Evolutionary conservation across 30 jellyfish, hydroid and myxozoan genomes (phyloP).

Genomic region (Chrysaora quinquecirrha): DNA sequence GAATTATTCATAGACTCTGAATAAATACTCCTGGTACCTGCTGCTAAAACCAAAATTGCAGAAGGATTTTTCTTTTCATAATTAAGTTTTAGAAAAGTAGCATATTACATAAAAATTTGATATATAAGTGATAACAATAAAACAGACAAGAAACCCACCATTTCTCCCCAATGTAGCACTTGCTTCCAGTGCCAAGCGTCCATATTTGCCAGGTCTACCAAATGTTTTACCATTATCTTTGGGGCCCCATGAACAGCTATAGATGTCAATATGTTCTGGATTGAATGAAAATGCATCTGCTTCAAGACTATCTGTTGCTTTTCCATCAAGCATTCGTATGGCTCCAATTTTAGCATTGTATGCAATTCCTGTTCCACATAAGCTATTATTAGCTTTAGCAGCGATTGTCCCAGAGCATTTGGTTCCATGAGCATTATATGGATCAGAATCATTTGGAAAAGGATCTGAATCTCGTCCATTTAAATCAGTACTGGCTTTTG

Average conservation of each 20-base stretch:
- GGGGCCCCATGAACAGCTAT: conserved; percentile 99
- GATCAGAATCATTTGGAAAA: conserved; percentile 95
- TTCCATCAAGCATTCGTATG: conserved; percentile 93
- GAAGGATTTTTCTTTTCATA: too few species aligned
- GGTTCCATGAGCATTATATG: conserved; percentile 99
- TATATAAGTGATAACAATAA: too few species aligned
- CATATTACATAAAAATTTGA: too few species aligned
- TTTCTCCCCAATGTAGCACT: conserved; percentile 95
- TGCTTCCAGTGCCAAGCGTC: conserved; percentile 89
- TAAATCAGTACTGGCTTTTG: conserved; percentile 88
- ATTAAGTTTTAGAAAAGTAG: too few species aligned
- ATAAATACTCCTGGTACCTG: background rate
- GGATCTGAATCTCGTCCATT: conserved; percentile 97
- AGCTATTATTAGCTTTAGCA: conserved; percentile 90
- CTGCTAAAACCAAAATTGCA: too few species aligned
- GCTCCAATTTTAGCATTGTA: conserved; percentile 94
- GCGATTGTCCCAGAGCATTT: conserved; percentile 99
- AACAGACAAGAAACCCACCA: conserved; percentile 57
- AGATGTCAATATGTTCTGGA: conserved; percentile 90
- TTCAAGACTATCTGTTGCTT: conserved; percentile 96
- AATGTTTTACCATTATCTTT: conserved; percentile 96
- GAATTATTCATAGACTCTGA: background rate
- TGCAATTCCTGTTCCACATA: conserved; percentile 99
- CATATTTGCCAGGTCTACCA: conserved; percentile 98
- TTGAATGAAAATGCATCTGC: conserved; percentile 95